phyloP scores from a whole-genome alignment of 1,140 invertebrate species.

The Melitaea cinxia region DNA sequence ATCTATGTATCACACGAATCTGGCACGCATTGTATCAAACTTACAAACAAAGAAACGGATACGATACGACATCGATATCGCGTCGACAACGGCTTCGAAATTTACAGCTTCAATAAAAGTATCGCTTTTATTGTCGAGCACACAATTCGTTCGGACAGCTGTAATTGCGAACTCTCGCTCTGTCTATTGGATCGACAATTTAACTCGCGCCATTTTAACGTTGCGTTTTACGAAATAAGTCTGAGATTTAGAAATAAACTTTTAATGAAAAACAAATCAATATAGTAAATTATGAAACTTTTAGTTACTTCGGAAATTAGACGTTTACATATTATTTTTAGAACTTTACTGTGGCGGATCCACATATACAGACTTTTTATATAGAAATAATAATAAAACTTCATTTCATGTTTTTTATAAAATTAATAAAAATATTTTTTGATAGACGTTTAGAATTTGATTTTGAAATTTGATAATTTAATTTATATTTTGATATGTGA shows the following conservation, averaged over 20 bases:
- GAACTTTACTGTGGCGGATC: too few species aligned
- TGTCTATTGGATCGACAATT: conserved; percentile 47
- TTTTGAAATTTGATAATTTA: too few species aligned
- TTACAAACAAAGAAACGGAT: conserved; percentile 28
- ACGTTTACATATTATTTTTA: too few species aligned
- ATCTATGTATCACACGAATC: not conserved
- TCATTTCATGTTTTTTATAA: too few species aligned
- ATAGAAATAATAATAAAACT: too few species aligned
- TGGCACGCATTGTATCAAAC: not conserved
- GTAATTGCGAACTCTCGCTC: conserved; percentile 62
- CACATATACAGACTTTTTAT: too few species aligned
- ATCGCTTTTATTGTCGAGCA: conserved; percentile 72
- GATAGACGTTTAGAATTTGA: too few species aligned
- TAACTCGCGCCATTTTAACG: conserved; percentile 45
- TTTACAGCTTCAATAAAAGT: conserved; percentile 76
- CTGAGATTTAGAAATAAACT: not conserved
- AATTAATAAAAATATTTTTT: too few species aligned
- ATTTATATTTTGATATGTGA: too few species aligned
- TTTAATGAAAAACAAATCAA: not conserved
- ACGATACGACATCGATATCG: conserved; percentile 51
- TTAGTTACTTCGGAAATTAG: too few species aligned
- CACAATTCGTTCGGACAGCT: conserved; percentile 72
- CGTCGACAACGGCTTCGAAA: conserved; percentile 58
- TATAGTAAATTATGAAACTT: too few species aligned
- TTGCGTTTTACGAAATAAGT: conserved; percentile 30